A percentile compares a stretch with the other conserved stretches of the same genome.
Evolutionary conservation across 1,140 invertebrate species (phyloP).

Genomic region (Drosophila watanabei): DNA sequence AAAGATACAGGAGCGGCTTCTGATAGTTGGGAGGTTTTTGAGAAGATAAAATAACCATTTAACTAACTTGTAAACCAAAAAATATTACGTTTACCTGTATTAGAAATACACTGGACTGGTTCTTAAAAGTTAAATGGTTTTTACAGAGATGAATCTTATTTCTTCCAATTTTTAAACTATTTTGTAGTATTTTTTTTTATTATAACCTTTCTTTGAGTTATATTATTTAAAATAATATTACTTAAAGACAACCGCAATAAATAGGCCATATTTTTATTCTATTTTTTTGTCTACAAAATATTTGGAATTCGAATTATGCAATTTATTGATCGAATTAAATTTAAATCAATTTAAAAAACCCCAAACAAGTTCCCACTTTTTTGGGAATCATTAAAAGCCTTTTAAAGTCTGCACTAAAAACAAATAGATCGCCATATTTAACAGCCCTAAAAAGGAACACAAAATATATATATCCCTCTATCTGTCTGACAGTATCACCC

Average conservation of each 20-base stretch:
- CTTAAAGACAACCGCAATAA: background rate
- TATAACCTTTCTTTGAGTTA: too few relatives aligned
- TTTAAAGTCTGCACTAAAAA: background rate
- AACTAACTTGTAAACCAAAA: too few relatives aligned
- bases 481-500: background rate
- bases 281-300: background rate
- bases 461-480: background rate
- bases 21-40: background rate
- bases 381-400: background rate
- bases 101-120: too few relatives aligned
- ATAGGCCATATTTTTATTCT: too few relatives aligned
- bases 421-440: background rate
- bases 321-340: background rate
- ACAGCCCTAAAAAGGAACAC: too few relatives aligned
- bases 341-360: background rate
- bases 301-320: background rate
- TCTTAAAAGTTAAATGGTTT: too few relatives aligned
- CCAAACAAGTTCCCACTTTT: background rate
- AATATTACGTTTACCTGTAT: too few relatives aligned
- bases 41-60: too few relatives aligned
- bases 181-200: background rate
- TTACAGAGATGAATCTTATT: background rate
- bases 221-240: background rate
- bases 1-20: slow-evolving; percentile 45
- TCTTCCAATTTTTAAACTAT: background rate